A percentile compares a stretch with the other conserved stretches of the same genome.
phyloP scores from a whole-genome alignment of 2,797 vertebrate species.

The Lagodon rhomboides region DNA sequence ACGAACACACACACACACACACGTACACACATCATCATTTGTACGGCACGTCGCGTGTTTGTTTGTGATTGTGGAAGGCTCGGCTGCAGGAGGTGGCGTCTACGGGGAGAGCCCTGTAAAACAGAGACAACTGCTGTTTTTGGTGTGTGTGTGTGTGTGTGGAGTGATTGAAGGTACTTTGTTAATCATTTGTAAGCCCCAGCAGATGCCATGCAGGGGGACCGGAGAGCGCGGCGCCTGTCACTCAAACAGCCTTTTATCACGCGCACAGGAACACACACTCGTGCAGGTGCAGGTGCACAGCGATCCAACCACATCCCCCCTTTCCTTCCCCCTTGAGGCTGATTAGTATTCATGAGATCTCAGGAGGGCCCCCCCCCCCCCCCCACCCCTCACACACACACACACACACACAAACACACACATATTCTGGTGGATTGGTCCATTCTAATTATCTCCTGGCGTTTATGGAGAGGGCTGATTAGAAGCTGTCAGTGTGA shows the following conservation, averaged over 20 bases:
- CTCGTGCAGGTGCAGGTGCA: constrained; percentile 71
- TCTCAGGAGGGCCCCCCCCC: constrained; percentile 76
- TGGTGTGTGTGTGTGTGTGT: constrained; percentile 10
- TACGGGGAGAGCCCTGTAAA: constrained; percentile 51
- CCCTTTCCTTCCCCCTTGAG: constrained; percentile 64
- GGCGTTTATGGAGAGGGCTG: constrained; percentile 86
- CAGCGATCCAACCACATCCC: constrained; percentile 63
- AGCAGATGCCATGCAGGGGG: constrained; percentile 77
- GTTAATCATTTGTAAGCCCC: constrained; percentile 84
- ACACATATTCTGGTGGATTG: constrained; percentile 78
- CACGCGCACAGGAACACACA: constrained; percentile 57
- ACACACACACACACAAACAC: constrained; percentile 44
- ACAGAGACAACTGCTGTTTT: constrained; percentile 59
- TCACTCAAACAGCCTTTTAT: constrained; percentile 74
- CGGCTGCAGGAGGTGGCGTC: constrained; percentile 32
- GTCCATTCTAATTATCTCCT: constrained; percentile 86
- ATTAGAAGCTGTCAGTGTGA: constrained; percentile 88
- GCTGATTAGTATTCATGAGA: constrained; percentile 87
- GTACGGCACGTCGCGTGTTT: constrained; percentile 37
- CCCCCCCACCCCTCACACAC: too few relatives aligned
- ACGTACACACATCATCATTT: constrained; percentile 45
- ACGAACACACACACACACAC: constrained; percentile 28
- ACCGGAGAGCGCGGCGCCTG: constrained; percentile 60
- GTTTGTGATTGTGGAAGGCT: constrained; percentile 58
- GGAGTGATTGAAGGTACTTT: constrained; percentile 70